These are phyloP conservation scores for Crocuta crocuta DNA, from an alignment of 2,113 vertebrate genomes.

Conservation along the genomic window DNA sequence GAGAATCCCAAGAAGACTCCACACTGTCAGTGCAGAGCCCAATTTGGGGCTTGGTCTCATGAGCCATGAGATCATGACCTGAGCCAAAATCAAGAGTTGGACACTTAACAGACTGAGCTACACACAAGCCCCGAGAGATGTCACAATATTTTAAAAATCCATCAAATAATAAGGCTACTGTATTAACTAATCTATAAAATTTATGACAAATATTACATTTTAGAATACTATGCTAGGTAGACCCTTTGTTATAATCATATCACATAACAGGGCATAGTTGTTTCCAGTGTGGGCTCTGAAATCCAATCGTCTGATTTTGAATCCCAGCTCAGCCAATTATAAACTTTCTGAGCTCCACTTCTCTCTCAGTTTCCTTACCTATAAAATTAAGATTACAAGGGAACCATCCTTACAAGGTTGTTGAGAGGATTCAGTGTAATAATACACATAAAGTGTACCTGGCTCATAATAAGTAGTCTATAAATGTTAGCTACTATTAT, in stretches of 20 bases:
- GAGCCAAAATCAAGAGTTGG: too few species aligned
- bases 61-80: too few species aligned
- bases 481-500: conserved; percentile 10
- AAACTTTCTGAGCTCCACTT: neutral
- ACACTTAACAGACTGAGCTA: too few species aligned
- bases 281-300: neutral
- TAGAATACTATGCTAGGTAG: neutral
- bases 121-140: too few species aligned
- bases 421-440: neutral
- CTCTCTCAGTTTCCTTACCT: neutral
- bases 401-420: neutral
- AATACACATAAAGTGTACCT: neutral
- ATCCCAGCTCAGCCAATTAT: neutral
- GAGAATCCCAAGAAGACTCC: too few species aligned
- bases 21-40: too few species aligned
- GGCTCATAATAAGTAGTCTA: neutral
- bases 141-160: neutral
- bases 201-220: conserved; percentile 32
- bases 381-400: neutral
- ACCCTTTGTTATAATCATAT: neutral
- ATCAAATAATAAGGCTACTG: neutral
- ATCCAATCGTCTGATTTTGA: neutral
- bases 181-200: neutral
- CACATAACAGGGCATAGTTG: neutral
- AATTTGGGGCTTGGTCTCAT: too few species aligned